A percentile compares a stretch with the other conserved stretches of the same genome.
phyloP scores from a whole-genome alignment of 2,888 invertebrate species.

The Aelia acuminata region DNA sequence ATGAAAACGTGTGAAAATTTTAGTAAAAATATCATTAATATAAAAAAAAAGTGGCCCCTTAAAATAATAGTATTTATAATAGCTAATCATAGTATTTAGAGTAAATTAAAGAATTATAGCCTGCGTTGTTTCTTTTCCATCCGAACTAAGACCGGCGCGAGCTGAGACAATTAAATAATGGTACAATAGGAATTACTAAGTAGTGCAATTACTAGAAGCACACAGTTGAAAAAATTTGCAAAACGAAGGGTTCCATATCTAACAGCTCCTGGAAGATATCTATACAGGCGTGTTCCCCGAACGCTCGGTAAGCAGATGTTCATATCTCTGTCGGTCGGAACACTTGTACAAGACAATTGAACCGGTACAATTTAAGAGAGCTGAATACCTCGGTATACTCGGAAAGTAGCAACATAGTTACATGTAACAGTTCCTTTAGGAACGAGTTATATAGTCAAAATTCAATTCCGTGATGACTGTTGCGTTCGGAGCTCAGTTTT shows the following conservation, averaged over 20 bases:
- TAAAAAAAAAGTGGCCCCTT: too few relatives aligned
- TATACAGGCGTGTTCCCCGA: conserved; percentile 17
- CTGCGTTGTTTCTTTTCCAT: too few relatives aligned
- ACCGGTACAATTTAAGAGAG: neutral
- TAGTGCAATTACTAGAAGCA: neutral
- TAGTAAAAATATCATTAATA: too few relatives aligned
- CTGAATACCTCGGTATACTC: neutral
- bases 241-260: conserved; percentile 10
- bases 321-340: neutral
- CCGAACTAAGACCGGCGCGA: too few relatives aligned
- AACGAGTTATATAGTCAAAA: neutral
- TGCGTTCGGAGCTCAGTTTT: too few relatives aligned
- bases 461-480: too few relatives aligned
- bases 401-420: neutral
- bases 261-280: conserved; percentile 9
- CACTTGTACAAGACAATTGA: conserved; percentile 25
- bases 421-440: neutral
- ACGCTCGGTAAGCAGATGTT: conserved; percentile 9
- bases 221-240: neutral
- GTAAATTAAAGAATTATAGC: too few relatives aligned
- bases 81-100: too few relatives aligned
- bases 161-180: too few relatives aligned
- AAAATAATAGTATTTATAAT: too few relatives aligned
- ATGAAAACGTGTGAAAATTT: too few relatives aligned
- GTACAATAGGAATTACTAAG: neutral